A percentile compares a stretch with the other conserved stretches of the same genome.
Conservation (phyloP, 2,888 invertebrate species). For the Dryococelus australis region DNA sequence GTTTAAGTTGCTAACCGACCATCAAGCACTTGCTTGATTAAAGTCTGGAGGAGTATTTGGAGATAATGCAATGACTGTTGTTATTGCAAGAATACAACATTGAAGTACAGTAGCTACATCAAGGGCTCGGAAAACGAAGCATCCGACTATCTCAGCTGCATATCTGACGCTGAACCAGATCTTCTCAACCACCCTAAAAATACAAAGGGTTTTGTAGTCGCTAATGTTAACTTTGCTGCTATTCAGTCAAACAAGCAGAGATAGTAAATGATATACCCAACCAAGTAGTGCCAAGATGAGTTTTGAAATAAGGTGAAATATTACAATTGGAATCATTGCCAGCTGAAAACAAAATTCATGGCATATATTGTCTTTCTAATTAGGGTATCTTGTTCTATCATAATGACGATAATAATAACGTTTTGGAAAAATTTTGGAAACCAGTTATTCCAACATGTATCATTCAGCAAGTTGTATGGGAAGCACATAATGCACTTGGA, state of each 20-base stretch:
- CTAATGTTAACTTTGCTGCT: background rate
- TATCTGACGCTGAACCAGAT: background rate
- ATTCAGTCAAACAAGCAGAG: background rate
- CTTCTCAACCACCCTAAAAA: background rate
- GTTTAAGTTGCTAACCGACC: conserved; percentile 44
- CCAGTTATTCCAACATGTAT: background rate
- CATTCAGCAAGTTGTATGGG: background rate
- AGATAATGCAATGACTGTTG: conserved; percentile 41
- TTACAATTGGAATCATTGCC: background rate
- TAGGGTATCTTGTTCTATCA: background rate
- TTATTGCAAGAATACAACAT: conserved; percentile 46
- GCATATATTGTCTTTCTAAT: background rate
- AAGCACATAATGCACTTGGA: background rate
- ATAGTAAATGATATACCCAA: background rate
- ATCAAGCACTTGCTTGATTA: conserved; percentile 42
- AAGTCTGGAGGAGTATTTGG: conserved; percentile 43
- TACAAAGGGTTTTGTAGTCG: background rate
- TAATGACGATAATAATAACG: background rate
- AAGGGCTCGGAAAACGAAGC: conserved; percentile 40
- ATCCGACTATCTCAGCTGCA: conserved; percentile 37
- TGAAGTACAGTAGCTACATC: conserved; percentile 38
- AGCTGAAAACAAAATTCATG: background rate
- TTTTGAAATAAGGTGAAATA: background rate
- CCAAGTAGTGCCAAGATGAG: background rate
- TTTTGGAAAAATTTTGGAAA: background rate